phyloP scores from a whole-genome alignment of 2,797 vertebrate species.

The Columba guinea region DNA sequence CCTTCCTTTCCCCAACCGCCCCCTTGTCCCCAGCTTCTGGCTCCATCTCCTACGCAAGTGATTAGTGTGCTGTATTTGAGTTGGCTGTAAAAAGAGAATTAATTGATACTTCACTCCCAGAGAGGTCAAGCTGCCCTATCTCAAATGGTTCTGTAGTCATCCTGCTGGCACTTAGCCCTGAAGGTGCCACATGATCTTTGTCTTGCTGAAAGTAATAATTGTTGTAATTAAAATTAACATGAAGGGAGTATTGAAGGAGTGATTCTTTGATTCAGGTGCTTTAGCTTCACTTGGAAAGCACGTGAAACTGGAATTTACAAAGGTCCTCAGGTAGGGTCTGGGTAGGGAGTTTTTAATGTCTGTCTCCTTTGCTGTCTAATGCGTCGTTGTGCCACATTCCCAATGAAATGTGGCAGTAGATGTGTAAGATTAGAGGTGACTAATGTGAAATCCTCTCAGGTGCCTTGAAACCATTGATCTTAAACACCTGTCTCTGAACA shows the following conservation, averaged over 20 bases:
- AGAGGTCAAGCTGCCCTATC: slow-evolving; percentile 80
- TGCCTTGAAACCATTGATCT: neutral
- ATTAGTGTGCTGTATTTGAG: slow-evolving; percentile 80
- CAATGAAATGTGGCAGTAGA: neutral
- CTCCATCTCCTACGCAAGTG: slow-evolving; percentile 76
- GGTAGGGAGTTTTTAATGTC: neutral
- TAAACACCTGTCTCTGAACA: neutral
- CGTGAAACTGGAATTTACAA: neutral
- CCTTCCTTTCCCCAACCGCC: neutral
- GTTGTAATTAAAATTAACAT: slow-evolving; percentile 71
- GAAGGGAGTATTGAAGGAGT: slow-evolving; percentile 20
- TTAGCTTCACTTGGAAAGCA: neutral
- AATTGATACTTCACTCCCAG: slow-evolving; percentile 74
- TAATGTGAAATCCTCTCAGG: neutral
- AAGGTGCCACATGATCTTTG: slow-evolving; percentile 75
- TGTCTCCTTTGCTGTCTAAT: neutral
- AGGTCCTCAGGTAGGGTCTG: neutral
- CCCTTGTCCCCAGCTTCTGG: neutral
- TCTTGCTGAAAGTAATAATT: slow-evolving; percentile 69
- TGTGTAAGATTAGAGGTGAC: neutral
- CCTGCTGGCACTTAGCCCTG: slow-evolving; percentile 43
- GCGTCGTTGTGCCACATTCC: neutral
- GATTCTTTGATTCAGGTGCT: neutral
- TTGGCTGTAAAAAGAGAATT: slow-evolving; percentile 80
- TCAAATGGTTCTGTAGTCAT: slow-evolving; percentile 33